These are phyloP conservation scores for Bombus haemorrhoidalis DNA, from an alignment of 1,140 invertebrate genomes.

Conservation along the genomic window DNA sequence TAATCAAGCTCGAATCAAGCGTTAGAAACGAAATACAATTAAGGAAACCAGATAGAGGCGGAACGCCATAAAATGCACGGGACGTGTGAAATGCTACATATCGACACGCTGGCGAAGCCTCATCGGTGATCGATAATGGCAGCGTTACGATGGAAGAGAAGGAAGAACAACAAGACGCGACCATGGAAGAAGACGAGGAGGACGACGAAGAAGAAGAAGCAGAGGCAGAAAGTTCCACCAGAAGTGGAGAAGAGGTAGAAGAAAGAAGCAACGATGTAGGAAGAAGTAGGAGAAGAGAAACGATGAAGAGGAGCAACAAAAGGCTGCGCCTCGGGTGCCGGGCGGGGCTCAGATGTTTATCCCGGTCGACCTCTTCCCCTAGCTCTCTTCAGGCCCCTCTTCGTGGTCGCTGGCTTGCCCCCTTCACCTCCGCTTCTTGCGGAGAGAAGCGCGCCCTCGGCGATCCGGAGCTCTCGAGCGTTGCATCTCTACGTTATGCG, in stretches of 20 bases:
- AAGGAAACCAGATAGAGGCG: conserved; percentile 65
- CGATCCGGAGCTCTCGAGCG: conserved; percentile 73
- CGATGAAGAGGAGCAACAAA: conserved; percentile 74
- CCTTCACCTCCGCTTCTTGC: conserved; percentile 70
- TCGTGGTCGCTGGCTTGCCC: conserved; percentile 66
- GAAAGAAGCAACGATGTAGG: conserved; percentile 44
- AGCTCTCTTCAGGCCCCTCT: conserved; percentile 63
- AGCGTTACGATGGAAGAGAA: conserved; percentile 40
- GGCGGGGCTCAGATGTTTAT: conserved; percentile 83
- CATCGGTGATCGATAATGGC: conserved; percentile 65
- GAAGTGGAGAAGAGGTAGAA: conserved; percentile 37
- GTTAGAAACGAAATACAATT: conserved; percentile 59
- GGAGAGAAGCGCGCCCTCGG: conserved; percentile 77
- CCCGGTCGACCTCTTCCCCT: conserved; percentile 80
- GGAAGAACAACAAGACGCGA: conserved; percentile 24
- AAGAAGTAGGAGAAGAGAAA: conserved; percentile 66
- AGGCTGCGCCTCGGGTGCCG: conserved; percentile 80
- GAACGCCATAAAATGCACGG: conserved; percentile 58
- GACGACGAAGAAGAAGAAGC: conserved; percentile 56
- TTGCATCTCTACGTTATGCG: conserved; percentile 77
- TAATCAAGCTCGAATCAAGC: conserved; percentile 28
- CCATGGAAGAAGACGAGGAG: neutral
- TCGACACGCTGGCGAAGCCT: conserved; percentile 50
- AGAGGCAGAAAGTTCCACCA: conserved; percentile 46
- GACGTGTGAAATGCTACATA: conserved; percentile 64